Base-by-base conservation (phyloP, 1,140 invertebrate species). In the Hyles vespertilio region DNA sequence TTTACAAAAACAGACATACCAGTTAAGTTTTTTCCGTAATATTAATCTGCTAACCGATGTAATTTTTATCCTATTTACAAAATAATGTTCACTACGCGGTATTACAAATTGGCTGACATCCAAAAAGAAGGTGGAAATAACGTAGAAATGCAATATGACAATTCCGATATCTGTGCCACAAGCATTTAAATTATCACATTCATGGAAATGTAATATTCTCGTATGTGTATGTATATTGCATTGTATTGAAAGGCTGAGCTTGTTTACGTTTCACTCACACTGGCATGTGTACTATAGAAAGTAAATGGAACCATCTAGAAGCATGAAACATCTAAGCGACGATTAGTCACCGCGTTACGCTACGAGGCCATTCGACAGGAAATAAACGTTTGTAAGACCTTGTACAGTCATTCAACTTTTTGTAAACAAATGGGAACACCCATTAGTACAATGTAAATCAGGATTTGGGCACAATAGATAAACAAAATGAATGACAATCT, bases 371-470 rank as follows among this genome's bases (percentile, higher is more conserved):
- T 47, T 12, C 12, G 46, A 45, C 40, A 60, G 58, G 58, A 59
- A 64, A 44, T 50, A 52, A 36, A 43, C 32, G 22, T 7, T 49
- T 4, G 12, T 9, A 56, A 11, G 46, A 49, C 58, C 60, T 59
- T 54, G 48, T 40, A 12, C 36, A 57, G 50, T 51, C 58, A 22
- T 62, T 61, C 58, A 73, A 68, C 65, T 68, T 63, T 60, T 65
- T 63, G 54, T 65, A 12, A 22, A 53, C 32, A 22, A 22, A 22
- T 22, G 22, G 22, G 22, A 22, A 22, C 22, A 22, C 22, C 22
- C 22, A 22, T n/a, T 48, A 5, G 8, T 5, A 40, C 36, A 40
- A 40, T 40, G 2, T 36, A 36, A 36, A 4, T 4, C 36, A 40
- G 36, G 36, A 40, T 40, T 40, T 40, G 3, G 36, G 8, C 36